Evolutionary conservation across 2,888 invertebrate species (phyloP), one percentile per base, ranked within the genome.

Genomic region (Ichneumoninae sp.): DNA sequence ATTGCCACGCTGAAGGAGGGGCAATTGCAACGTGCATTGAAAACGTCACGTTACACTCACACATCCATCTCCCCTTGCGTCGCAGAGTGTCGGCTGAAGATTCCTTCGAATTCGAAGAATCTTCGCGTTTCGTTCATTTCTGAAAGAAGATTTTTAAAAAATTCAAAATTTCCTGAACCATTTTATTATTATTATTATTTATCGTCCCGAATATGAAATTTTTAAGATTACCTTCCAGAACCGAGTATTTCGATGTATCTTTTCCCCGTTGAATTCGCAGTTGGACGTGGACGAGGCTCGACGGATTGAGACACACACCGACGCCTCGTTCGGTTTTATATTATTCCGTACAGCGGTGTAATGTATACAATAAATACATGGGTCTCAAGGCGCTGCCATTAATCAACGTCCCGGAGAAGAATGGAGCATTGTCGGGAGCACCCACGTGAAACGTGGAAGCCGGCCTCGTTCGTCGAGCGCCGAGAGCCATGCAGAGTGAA

Each of bases 341-440:
- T 71, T 54, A 66, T 79, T 44, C 30, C 19, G n/a, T 50, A 54
- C 22, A 66, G n/a, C 52, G 70, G 50, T 33, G 30, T 63, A 63
- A 63, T 65, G 70, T 30, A 22, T 69, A 57, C 22, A 47, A 65
- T 47, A 66, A 47, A 50, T 79, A 74, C 73, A 60, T 71, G 65
- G 47, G 33, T 79, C 65, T 78, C 63, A 50, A 66, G 71, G 71
- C 76, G 87, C 80, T 77, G 86, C 90, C 90, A 89, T 92, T 90
- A 92, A 91, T 92, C 92, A 92, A 90, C 84, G 91, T 92, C 91
- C 87, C 83, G 83, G 68, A 87, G 88, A 90, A 92, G 91, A 92
- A 91, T 90, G 87, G 88, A 86, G 90, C 88, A 90, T 90, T 90
- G 89, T 90, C 88, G 88, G 86, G 88, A 75, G 66, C 70, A 75